phyloP scores from a whole-genome alignment of 2,888 invertebrate species.

The Lucinisca nassula region DNA sequence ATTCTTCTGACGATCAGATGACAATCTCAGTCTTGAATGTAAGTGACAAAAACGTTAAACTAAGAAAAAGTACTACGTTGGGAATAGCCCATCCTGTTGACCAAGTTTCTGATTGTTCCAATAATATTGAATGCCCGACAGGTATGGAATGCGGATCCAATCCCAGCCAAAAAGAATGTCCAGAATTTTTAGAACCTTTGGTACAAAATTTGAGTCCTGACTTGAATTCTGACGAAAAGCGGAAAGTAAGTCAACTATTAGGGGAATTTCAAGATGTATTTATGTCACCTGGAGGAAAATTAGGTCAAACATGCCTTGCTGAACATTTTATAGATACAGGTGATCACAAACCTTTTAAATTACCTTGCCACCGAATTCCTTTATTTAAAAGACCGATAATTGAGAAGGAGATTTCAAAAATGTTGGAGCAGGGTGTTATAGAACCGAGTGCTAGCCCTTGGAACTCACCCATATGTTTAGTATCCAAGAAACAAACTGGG shows the following conservation, averaged over 20 bases:
- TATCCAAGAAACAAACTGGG: constrained; percentile 19
- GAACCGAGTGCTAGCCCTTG: constrained; percentile 39
- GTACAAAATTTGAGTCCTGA: too few relatives aligned
- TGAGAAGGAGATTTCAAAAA: constrained; percentile 28
- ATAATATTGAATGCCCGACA: too few relatives aligned
- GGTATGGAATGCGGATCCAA: too few relatives aligned
- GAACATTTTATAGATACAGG: constrained; percentile 7
- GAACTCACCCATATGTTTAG: constrained; percentile 19
- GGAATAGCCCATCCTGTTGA: background rate
- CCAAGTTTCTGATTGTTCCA: background rate
- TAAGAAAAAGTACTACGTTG: background rate
- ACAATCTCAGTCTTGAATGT: background rate
- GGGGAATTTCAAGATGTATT: constrained; percentile 6
- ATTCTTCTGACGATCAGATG: background rate
- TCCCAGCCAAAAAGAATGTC: too few relatives aligned
- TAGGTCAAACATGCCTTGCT: constrained; percentile 1
- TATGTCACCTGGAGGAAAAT: constrained; percentile 2
- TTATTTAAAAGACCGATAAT: background rate
- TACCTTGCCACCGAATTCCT: constrained; percentile 14
- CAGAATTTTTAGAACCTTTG: background rate
- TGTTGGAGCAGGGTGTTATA: constrained; percentile 22
- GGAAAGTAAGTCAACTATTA: too few relatives aligned
- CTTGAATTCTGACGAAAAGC: too few relatives aligned
- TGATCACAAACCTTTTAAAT: constrained; percentile 1
- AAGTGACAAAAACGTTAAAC: background rate